Evolutionary conservation across 2,797 vertebrate species (phyloP).

Genomic region (Helostoma temminkii): DNA sequence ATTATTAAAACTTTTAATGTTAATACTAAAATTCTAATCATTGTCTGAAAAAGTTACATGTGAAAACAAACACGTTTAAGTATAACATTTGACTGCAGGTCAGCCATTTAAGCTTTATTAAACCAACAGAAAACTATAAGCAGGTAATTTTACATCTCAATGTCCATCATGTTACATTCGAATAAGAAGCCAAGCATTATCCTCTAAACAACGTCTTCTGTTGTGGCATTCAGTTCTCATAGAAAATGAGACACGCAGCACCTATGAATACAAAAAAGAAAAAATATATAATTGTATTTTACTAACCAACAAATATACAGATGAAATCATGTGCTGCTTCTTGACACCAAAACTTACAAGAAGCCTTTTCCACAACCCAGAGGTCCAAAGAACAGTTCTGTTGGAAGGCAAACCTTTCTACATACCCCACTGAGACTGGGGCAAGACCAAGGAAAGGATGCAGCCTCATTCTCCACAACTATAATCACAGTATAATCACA

Average conservation of each 20-base stretch:
- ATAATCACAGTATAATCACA: conserved; percentile 37
- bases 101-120: conserved; percentile 12
- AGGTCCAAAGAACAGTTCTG: conserved; percentile 85
- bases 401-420: conserved; percentile 82
- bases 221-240: conserved; percentile 54
- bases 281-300: not conserved
- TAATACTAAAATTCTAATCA: not conserved
- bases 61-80: conserved; percentile 26
- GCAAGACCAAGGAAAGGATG: conserved; percentile 83
- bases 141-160: conserved; percentile 23
- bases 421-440: conserved; percentile 82
- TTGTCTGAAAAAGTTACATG: not conserved
- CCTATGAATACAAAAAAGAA: conserved; percentile 60
- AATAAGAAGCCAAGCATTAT: conserved; percentile 28
- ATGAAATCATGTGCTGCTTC: not conserved
- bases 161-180: conserved; percentile 26
- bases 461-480: conserved; percentile 79
- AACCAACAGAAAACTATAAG: not conserved
- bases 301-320: not conserved
- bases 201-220: conserved; percentile 4
- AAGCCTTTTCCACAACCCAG: conserved; percentile 85
- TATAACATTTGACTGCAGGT: conserved; percentile 22
- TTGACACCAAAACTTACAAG: conserved; percentile 71
- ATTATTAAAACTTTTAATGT: no score
- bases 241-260: conserved; percentile 87